Percentiles rank a stretch among this genome's conserved stretches.
These are phyloP conservation scores for Mastigias papua DNA, from an alignment of 30 jellyfish, hydroid and myxozoan species.

Conservation along the genomic window DNA sequence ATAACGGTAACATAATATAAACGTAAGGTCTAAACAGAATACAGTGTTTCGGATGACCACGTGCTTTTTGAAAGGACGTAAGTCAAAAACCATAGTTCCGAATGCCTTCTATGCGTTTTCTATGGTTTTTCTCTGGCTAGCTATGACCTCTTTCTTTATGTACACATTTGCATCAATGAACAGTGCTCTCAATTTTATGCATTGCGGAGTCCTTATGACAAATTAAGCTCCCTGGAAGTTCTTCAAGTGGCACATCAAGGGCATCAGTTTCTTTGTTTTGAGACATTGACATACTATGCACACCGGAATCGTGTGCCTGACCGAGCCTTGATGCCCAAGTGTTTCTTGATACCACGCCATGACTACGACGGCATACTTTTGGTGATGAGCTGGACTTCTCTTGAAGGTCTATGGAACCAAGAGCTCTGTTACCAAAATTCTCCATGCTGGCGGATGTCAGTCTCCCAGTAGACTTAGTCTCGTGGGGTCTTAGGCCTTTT, in stretches of 20 bases:
- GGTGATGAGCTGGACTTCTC: constrained; percentile 3
- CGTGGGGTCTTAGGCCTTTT: not conserved
- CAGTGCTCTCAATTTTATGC: not conserved
- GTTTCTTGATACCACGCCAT: constrained; percentile 21
- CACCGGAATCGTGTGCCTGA: constrained; percentile 78
- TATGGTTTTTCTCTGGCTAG: no score
- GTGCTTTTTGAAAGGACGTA: no score
- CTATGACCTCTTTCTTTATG: not conserved
- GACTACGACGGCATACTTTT: not conserved
- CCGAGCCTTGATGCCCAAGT: constrained; percentile 63
- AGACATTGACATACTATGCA: constrained; percentile 79
- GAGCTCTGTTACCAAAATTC: not conserved
- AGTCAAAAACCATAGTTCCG: no score
- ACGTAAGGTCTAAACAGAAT: no score
- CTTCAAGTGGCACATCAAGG: constrained; percentile 59
- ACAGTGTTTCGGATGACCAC: no score
- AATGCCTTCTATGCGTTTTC: no score
- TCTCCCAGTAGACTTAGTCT: not conserved
- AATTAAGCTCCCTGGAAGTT: constrained; percentile 30
- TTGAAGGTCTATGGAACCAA: constrained; percentile 2
- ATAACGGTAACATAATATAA: no score
- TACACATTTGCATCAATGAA: not conserved
- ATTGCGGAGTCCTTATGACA: not conserved
- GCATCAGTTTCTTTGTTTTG: constrained; percentile 66
- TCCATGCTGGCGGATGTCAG: not conserved